Base-by-base conservation (phyloP, 2,888 invertebrate species). In the Caenorhabditis plicata region DNA sequence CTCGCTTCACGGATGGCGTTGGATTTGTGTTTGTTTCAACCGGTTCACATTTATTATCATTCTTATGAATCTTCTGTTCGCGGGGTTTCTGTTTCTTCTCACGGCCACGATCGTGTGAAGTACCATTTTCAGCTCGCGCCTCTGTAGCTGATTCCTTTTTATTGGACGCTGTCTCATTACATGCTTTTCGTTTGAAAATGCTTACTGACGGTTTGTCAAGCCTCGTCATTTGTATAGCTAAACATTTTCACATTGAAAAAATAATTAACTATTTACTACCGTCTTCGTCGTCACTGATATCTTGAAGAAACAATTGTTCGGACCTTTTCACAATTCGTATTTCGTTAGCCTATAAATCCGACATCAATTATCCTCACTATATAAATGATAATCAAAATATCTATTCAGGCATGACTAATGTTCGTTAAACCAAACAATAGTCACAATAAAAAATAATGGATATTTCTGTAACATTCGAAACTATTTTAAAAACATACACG, bases 191-290 rank as follows among this genome's bases (percentile, higher is more conserved):
- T 27, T 66, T 61, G 20, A 68, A 54, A 11, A 68, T 42, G 23
- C 49, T 56, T n/a, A 64, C 54, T 5, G 45, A 51, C 26, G 68
- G 65, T 35, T 63, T 68, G 41, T 65, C 62, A 25, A 71, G 51
- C 48, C 68, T 65, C 17, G 71, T 71, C 66, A 71, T 63, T 53
- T 65, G 66, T 20, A 68, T 54, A 26, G 68, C 68, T 71, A 57
- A n/a, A n/a, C n/a, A 9, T 29, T 29, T 29, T 29, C 29, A 17
- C 15, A 4, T 9, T 33, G 8, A 33, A n/a, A n/a, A 33, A 4
- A 3, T 19, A 36, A 36, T 19, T 36, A 13, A 20, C 20, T 7
- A 4, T 13, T 39, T 31, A 41, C 46, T 41, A 65, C 64, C 70
- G 32, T 68, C 71, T 40, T 68, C 68, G 31, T 71, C 71, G 42